Conservation (phyloP, 1,140 invertebrate species). For the Sarcophaga peregrina region DNA sequence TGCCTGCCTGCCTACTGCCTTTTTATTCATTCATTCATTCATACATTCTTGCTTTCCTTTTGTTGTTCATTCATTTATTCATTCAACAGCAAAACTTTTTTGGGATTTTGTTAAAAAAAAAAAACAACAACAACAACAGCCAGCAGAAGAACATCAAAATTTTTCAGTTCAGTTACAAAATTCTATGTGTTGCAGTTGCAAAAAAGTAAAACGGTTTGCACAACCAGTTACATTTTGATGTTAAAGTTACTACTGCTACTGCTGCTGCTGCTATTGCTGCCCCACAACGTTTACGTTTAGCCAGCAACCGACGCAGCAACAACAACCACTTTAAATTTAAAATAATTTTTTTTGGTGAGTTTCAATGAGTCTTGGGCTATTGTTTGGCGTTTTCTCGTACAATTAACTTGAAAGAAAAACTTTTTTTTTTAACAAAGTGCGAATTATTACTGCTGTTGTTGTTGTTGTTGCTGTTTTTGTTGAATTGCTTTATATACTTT, state of each 20-base stretch:
- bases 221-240: no score
- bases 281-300: neutral
- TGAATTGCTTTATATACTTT: neutral
- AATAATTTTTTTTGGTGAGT: constrained; percentile 1
- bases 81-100: no score
- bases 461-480: neutral
- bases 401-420: constrained; percentile 40
- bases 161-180: no score
- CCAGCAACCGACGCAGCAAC: neutral
- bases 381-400: constrained; percentile 37
- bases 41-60: constrained; percentile 5
- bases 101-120: no score
- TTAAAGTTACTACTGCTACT: neutral
- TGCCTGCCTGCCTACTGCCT: neutral
- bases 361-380: constrained; percentile 37
- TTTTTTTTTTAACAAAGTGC: constrained; percentile 39
- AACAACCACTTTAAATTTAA: constrained; percentile 27
- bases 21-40: constrained; percentile 2
- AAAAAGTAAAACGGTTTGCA: no score
- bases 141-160: no score
- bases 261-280: neutral
- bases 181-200: no score
- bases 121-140: no score
- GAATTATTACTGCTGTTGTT: constrained; percentile 36
- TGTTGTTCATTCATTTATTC: neutral